Evolutionary conservation across 2,888 invertebrate genomes (phyloP), one percentile per base, ranked within the genome.

Genomic region (Oscheius sp.): DNA sequence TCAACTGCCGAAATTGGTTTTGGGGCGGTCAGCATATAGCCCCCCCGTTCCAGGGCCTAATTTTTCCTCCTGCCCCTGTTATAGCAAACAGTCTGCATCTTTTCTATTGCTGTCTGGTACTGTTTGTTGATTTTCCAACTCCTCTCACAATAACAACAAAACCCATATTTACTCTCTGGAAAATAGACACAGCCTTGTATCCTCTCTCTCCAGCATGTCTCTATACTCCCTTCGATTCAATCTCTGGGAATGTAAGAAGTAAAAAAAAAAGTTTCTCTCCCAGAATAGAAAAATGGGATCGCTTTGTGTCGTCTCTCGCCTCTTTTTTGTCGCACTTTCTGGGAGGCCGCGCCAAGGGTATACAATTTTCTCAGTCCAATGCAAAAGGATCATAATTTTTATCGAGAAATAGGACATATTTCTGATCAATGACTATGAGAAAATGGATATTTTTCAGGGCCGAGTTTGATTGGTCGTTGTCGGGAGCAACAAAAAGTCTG

Each of bases 1-100:
- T 65, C 65, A 65, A 48, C 65, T 1, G 50, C 48, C 65, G 65
- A 65, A 65, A 65, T 65, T 65, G 65, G 65, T 48, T 37, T 33
- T n/a, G 37, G 33, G 21, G n/a, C 32, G 57, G 33, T 29, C 29
- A 33, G 57, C 53, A 53, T 4, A 13, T 29, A 53, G 11, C 32
- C 57, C 21, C 21, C 21, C 60, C 10, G n/a, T 35, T 35, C 9
- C 60, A 13, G 9, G 33, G 11, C 35, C 37, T 37, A 37, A 10
- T 33, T 11, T 33, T 60, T 60, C 29, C 13, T 53, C 53, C 11
- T 53, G 3, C 10, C 53, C 53, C 29, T 53, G 29, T 13, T 50
- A 10, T 50, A 53, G 11, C 53, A 13, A 21, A 21, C 53, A 53
- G 53, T 21, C 53, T 13, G 50, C 13, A 10, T 50, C 13, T 13